Evolutionary conservation across 1,140 invertebrate species (phyloP), one percentile per base, ranked within the genome.

Genomic region (Eupeodes corollae): DNA sequence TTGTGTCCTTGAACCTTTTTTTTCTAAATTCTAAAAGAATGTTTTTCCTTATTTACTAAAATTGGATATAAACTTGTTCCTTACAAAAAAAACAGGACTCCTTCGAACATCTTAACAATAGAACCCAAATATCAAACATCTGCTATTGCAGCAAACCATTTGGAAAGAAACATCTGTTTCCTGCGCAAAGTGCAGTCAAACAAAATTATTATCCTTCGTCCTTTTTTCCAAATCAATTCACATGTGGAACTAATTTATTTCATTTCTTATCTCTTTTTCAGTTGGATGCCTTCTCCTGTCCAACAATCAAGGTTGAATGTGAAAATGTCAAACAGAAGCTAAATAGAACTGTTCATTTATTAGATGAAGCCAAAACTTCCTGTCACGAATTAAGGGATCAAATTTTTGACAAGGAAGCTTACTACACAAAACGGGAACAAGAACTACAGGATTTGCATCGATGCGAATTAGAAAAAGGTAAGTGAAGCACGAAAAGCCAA

Each of bases 201-300:
- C 9, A 43, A 30, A 11, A n/a, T 26, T 21, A 16, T 34, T 5
- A 44, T 10, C 14, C 14, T 33, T 3, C 6, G 35, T n/a, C n/a
- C 16, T 38, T 38, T 38, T 38, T 38, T 14, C 3, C 16, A 10
- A 10, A 2, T 2, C 3, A 16, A 3, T 43, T 43, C 11, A 11
- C 9, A 30, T 38, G 34, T 14, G 10, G n/a, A 33, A 13, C 39
- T 18, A n/a, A n/a, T n/a, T n/a, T n/a, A n/a, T n/a, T n/a, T n/a
- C n/a, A n/a, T 32, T 47, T 30, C 21, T 12, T 42, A 49, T 41
- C 56, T 54, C 41, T 63, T 26, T 70, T 70, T 44, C 60, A 83
- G 80, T 70, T 80, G 51, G 78, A 81, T 51, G 78, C 76, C 1
- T 78, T 76, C 54, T 63, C 70, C 41, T 74, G 72, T 21, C 75